Conservation (phyloP, 1,140 invertebrate species). For the Yoshiicerus persimilis region DNA sequence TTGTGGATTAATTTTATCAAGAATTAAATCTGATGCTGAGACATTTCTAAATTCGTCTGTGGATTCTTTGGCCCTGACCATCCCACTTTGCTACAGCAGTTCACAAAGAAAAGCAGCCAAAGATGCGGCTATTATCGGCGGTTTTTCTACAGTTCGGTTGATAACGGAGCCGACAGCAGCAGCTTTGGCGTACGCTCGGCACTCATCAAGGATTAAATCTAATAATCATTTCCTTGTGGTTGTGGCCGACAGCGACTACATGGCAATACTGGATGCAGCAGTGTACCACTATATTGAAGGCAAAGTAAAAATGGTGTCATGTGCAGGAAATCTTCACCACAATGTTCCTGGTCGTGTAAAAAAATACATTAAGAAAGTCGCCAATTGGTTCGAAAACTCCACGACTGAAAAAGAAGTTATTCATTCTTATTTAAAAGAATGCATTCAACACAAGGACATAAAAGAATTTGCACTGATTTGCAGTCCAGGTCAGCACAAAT, state of each 20-base stretch:
- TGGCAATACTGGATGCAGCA: too few species aligned
- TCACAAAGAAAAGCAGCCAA: constrained; percentile 33
- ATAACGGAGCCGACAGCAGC: constrained; percentile 57
- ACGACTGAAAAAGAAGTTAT: neutral
- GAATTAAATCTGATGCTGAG: constrained; percentile 55
- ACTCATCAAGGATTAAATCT: neutral
- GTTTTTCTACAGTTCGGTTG: constrained; percentile 55
- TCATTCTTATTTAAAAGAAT: too few species aligned
- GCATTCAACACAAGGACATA: neutral
- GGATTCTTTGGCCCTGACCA: neutral
- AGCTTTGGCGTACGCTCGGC: constrained; percentile 56
- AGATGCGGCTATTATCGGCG: constrained; percentile 51
- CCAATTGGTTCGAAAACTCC: neutral
- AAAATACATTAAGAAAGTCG: neutral
- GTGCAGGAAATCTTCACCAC: neutral
- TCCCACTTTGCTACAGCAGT: neutral
- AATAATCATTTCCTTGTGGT: neutral
- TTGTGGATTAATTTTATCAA: too few species aligned
- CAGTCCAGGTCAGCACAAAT: neutral
- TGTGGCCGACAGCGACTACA: neutral
- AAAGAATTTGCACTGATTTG: neutral
- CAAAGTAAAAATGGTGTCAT: neutral
- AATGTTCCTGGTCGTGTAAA: neutral
- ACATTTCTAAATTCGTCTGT: constrained; percentile 55
- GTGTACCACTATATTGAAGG: neutral